phyloP scores from a whole-genome alignment of 2,113 vertebrate species.

The Tetraodon nigroviridis region DNA sequence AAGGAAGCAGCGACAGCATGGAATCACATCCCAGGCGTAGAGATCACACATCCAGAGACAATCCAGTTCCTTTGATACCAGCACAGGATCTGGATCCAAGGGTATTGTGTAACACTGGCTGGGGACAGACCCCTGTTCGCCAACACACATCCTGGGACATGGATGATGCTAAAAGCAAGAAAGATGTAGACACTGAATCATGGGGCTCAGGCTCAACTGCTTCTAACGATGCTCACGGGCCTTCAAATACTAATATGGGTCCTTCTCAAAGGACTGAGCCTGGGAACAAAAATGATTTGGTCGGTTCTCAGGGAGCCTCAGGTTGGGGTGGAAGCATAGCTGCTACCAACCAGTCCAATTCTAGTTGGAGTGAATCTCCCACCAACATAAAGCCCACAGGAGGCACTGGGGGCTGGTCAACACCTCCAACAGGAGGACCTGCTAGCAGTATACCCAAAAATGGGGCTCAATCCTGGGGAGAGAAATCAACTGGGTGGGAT shows the following conservation, averaged over 20 bases:
- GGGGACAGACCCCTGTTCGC: slow-evolving; percentile 97
- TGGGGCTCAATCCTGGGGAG: slow-evolving; percentile 87
- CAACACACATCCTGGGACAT: slow-evolving; percentile 98
- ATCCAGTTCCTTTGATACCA: slow-evolving; percentile 76
- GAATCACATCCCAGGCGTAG: slow-evolving; percentile 74
- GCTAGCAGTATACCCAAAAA: slow-evolving; percentile 81
- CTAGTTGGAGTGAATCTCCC: slow-evolving; percentile 82
- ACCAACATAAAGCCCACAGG: slow-evolving; percentile 79
- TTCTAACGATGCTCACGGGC: slow-evolving; percentile 51
- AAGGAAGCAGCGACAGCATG: slow-evolving; percentile 84
- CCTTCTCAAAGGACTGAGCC: slow-evolving; percentile 81
- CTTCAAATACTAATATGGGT: slow-evolving; percentile 56
- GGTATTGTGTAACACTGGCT: slow-evolving; percentile 94
- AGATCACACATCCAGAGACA: slow-evolving; percentile 73
- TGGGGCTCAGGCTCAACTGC: slow-evolving; percentile 80
- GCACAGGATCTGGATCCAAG: slow-evolving; percentile 92
- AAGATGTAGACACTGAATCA: slow-evolving; percentile 84
- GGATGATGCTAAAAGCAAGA: slow-evolving; percentile 84
- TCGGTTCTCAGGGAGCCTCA: slow-evolving; percentile 88
- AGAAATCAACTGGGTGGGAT: slow-evolving; percentile 88
- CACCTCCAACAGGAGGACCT: slow-evolving; percentile 73
- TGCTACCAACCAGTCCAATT: slow-evolving; percentile 60
- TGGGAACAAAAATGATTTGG: slow-evolving; percentile 85
- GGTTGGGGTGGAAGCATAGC: slow-evolving; percentile 82
- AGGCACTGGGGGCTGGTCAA: slow-evolving; percentile 86